Base-by-base conservation (phyloP, 2,113 vertebrate species). In the Eonycteris spelaea region DNA sequence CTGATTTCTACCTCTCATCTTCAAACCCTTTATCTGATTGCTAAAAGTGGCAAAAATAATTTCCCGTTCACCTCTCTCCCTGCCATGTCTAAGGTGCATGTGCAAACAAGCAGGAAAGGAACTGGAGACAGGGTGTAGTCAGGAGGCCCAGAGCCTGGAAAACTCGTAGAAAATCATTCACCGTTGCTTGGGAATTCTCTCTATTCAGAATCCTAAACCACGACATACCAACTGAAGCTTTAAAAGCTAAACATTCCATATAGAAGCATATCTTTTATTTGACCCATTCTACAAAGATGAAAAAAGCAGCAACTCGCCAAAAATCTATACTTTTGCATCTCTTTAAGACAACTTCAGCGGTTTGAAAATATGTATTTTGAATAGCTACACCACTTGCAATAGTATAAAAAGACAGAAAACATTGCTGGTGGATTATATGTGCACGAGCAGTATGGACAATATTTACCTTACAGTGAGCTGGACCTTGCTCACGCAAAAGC, bases 391-490 rank as follows among this genome's bases (percentile, higher is more conserved):
- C 88, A 94, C 61, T 85, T 90, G 70, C 48, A 90, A 90, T 67
- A 97, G 35, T 57, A 93, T 53, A 43, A 78, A 84, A 90, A 80
- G 45, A 90, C 7, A 97, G 59, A 96, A 95, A 95, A 93, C 83
- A 83, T 61, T 90, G 63, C 93, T 79, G 82, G 78, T 0, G 86
- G 3, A 91, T 90, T 80, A 95, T 14, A 86, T 97, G 95, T 82
- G 92, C 19, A 16, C 70, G 91, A 65, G 74, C 80, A 89, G 59
- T 67, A 53, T 0, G 6, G 26, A 35, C 51, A 91, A 65, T 80
- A 94, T 77, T 98, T 98, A 99, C 99, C 99, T 99, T 99, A 43
- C 99, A 99, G 98, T 99, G 99, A 98, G 99, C 99, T 98, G 99
- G 99, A 96, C 99, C 99, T 98, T 99, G 99, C 98, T 99, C 99